Base-by-base conservation (phyloP, 2,113 vertebrate genomes). In the Rhagologus leucostigma region DNA sequence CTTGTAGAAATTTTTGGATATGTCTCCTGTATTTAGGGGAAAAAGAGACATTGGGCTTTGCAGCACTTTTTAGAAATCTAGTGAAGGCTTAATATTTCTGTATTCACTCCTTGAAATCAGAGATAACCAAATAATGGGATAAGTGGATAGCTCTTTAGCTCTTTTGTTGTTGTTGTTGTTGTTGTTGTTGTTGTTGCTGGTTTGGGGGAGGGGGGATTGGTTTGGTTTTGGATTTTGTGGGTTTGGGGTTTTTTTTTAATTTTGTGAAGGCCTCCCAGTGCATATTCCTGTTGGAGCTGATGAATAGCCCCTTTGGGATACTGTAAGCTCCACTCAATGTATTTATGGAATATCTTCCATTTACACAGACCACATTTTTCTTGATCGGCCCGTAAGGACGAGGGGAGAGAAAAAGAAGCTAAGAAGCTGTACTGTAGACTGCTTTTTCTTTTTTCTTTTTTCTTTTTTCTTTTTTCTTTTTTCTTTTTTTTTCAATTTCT, bases 81-180 rank as follows among this genome's bases (percentile, higher is more conserved):
- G 77, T 64, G 84, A 94, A 91, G 49, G 78, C 91, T 97, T 97
- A 96, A 95, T 65, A 56, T 96, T 97, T 95, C 76, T 91, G 76
- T 92, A 41, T 95, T 85, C 60, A 73, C 79, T 95, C 47, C 76
- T 92, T 96, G 91, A 96, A 98, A 97, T 84, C 70, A 90, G 92
- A 96, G 92, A 96, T 95, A 95, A 95, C 63, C 78, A 81, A 95
- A 94, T 95, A 50, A 93, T 93, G 91, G 97, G 92, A 96, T 96
- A 96, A 97, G 88, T 97, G 93, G 91, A 94, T 87, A 81, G 49
- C 27, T 75, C 85, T 79, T 91, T 89, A 42, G 42, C 42, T 42
- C 42, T 94, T 75, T 75, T 59, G 44, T 29, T 52, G 50, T 17
- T 44, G 50, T 10, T 60, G 50, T 10, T 60, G 23, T 24, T 26